These are phyloP conservation scores for Tauraco hartlaubi DNA, from an alignment of 2,797 vertebrate species.

Conservation along the genomic window DNA sequence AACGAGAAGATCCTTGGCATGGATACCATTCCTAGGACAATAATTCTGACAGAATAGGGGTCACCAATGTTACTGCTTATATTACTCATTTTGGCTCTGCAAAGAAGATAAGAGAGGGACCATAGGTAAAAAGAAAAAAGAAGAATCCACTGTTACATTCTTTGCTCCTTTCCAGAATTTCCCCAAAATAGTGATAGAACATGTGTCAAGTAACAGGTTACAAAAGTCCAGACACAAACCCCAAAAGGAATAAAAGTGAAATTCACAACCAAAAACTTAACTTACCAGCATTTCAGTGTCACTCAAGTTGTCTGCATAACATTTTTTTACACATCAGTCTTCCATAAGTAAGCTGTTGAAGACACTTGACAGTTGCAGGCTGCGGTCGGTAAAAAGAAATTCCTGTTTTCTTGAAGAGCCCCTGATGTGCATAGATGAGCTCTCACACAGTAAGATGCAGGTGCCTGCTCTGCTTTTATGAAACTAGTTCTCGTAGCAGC, in stretches of 20 bases:
- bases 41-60: not conserved
- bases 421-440: not conserved
- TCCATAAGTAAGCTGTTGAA: not conserved
- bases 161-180: not conserved
- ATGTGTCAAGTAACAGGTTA: not conserved
- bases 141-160: not conserved
- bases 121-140: not conserved
- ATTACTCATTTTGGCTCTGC: not conserved
- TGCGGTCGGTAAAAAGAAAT: not conserved
- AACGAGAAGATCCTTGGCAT: not conserved
- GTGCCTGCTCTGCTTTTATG: not conserved
- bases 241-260: not conserved
- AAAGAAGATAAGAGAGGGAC: not conserved
- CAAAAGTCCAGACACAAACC: not conserved
- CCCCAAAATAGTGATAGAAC: not conserved
- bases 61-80: not conserved
- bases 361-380: not conserved
- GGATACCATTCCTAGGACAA: not conserved
- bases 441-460: not conserved
- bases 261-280: not conserved
- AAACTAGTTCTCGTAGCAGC: not conserved
- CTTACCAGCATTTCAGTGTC: slow-evolving; percentile 3
- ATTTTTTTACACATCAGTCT: not conserved
- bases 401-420: not conserved
- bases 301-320: not conserved